Conservation (phyloP, 2,888 invertebrate genomes). For the Heliothis peltigera region DNA sequence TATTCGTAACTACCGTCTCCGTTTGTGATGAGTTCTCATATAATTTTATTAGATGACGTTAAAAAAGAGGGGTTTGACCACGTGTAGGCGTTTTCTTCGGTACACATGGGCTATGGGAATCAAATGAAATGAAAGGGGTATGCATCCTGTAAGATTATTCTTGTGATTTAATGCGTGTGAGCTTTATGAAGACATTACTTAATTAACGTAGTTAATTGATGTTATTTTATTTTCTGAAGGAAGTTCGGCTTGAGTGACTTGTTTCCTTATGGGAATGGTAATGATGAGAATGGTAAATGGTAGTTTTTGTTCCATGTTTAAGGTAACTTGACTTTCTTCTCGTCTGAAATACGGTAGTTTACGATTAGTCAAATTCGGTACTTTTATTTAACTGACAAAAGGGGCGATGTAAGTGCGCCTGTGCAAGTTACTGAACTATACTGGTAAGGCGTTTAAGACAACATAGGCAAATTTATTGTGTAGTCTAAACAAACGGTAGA, state of each 20-base stretch:
- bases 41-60: conserved; percentile 44
- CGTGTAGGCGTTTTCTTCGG: conserved; percentile 50
- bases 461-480: too few relatives aligned
- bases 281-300: too few relatives aligned
- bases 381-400: too few relatives aligned
- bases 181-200: conserved; percentile 29
- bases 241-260: conserved; percentile 11
- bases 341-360: too few relatives aligned
- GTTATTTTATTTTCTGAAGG: conserved; percentile 9
- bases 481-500: too few relatives aligned
- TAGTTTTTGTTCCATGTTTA: too few relatives aligned
- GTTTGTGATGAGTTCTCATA: conserved; percentile 41
- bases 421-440: too few relatives aligned
- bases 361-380: too few relatives aligned
- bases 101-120: conserved; percentile 60
- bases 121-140: conserved; percentile 54
- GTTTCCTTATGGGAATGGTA: background rate
- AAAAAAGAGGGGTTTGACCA: conserved; percentile 52
- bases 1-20: conserved; percentile 16
- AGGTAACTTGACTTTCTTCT: too few relatives aligned
- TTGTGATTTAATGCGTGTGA: conserved; percentile 59
- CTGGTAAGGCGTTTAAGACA: too few relatives aligned
- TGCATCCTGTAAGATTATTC: conserved; percentile 55
- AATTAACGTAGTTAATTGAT: conserved; percentile 51
- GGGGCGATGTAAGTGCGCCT: too few relatives aligned